Evolutionary conservation across 2,113 vertebrate species (phyloP).

Genomic region (Erythrolamprus reginae): DNA sequence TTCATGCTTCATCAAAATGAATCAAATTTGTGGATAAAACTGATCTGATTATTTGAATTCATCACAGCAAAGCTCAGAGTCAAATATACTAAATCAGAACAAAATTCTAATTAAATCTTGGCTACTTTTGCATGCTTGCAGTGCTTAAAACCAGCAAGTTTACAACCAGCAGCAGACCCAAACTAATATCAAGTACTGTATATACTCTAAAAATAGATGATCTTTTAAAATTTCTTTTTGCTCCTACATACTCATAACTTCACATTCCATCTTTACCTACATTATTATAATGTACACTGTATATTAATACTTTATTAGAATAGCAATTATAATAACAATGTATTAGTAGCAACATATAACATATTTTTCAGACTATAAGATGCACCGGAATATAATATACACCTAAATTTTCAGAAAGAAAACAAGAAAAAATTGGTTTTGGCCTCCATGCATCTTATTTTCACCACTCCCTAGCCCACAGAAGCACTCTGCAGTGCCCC

Average conservation of each 20-base stretch:
- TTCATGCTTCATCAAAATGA: neutral
- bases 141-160: neutral
- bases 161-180: neutral
- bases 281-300: neutral
- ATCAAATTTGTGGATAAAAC: neutral
- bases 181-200: neutral
- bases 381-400: too few relatives aligned
- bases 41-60: neutral
- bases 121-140: neutral
- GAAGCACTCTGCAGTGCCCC: too few relatives aligned
- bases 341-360: neutral
- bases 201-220: neutral
- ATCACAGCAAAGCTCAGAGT: neutral
- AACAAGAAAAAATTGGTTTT: too few relatives aligned
- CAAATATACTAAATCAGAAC: neutral
- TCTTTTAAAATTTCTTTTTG: neutral
- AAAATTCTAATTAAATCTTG: neutral
- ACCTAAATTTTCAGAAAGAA: too few relatives aligned
- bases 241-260: neutral
- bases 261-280: slow-evolving; percentile 6
- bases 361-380: too few relatives aligned
- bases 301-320: neutral
- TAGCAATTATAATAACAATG: neutral
- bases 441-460: too few relatives aligned
- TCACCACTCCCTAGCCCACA: too few relatives aligned